Evolutionary conservation across 2,797 vertebrate species (phyloP), one percentile per base, ranked within the genome.

Genomic region (Podarcis lilfordi): DNA sequence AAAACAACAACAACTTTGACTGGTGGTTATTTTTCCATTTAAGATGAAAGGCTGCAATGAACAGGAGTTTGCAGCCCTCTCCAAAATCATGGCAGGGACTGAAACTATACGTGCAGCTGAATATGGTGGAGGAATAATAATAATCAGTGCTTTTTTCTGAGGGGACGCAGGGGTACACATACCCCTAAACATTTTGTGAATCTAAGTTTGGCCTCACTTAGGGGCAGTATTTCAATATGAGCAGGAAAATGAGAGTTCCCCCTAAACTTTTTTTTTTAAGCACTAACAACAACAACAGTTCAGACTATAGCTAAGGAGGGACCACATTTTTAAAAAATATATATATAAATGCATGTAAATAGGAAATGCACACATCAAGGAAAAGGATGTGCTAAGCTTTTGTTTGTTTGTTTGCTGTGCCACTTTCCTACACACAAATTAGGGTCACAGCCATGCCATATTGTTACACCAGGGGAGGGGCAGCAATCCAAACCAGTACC

Each of bases 1-100:
- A 2, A 3, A 89, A 37, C 35, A 74, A 64, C 61, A 21, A 5
- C 45, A 43, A 11, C 29, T 61, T 55, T 71, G 4, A 2, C 1
- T 19, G 75, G 7, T 23, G 68, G 25, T 29, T 88, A 82, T 87
- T 85, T 86, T 91, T 88, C 72, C 25, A 80, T 29, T 43, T 11
- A 83, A 13, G 25, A 32, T 81, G 29, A 61, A 75, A 81, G 45
- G 2, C 7, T 23, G 68, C 61, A 76, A 50, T 68, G 32, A 29
- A 50, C 32, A 68, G 15, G 11, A 23, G 37, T 72, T 78, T 78
- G 17, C 35, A 88, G 29, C 8, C 35, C 17, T 79, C 9, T 45
- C 8, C 76, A 79, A n/a, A 71, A 85, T 32, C 37, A 66, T 27
- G 9, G 37, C 7, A 80, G 76, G 3, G 29, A 4, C 19, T 79